A percentile compares a stretch with the other conserved stretches of the same genome.
phyloP scores from a whole-genome alignment of 2,888 invertebrate genomes.

The Cordilura impudica region DNA sequence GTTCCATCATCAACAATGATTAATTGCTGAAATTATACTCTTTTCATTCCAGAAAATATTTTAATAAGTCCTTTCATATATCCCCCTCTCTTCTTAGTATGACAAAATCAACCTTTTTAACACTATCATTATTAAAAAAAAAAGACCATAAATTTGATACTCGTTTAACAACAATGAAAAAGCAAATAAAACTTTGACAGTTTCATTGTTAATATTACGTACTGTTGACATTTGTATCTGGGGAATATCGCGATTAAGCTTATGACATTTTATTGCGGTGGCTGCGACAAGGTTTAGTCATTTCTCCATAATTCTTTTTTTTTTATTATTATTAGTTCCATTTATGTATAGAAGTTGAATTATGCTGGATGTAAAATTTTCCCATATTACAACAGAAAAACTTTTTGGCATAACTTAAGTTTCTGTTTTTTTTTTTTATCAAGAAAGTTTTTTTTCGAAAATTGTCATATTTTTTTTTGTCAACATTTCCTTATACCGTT shows the following conservation, averaged over 20 bases:
- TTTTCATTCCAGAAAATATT: constrained; percentile 21
- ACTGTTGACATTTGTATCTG: constrained; percentile 51
- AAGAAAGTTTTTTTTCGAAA: neutral
- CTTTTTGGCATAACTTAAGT: neutral
- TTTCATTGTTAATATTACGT: constrained; percentile 45
- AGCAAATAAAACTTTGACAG: constrained; percentile 51
- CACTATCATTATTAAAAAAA: constrained; percentile 47
- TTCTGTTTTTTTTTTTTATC: neutral
- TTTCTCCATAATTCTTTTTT: neutral
- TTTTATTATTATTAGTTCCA: neutral
- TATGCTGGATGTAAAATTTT: neutral
- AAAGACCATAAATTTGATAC: constrained; percentile 47
- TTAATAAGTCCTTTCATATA: neutral
- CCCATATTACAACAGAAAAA: neutral
- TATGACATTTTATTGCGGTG: constrained; percentile 16
- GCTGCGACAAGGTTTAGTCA: neutral
- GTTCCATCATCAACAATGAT: constrained; percentile 42
- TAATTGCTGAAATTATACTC: constrained; percentile 32
- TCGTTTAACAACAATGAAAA: constrained; percentile 29
- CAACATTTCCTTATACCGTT: neutral
- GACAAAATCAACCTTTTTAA: constrained; percentile 15
- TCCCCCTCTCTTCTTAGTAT: neutral
- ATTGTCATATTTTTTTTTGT: neutral
- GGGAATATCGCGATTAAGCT: constrained; percentile 48
- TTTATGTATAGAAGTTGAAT: neutral